Evolutionary conservation across 1,140 invertebrate species (phyloP), one percentile per base, ranked within the genome.

Genomic region (Teleopsis dalmanni): DNA sequence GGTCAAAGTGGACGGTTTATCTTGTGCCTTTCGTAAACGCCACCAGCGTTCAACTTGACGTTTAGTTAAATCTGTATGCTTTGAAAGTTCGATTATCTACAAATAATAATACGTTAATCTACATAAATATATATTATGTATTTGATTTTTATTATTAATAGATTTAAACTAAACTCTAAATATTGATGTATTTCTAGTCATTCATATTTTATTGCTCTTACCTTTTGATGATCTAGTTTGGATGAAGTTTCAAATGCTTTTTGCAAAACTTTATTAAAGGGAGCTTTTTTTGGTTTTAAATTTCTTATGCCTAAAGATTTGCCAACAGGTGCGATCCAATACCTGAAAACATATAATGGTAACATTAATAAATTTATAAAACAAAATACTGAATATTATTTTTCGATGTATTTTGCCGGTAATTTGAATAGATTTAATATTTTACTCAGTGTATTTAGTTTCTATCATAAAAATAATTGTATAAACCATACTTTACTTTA

Each of bases 31-130:
- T 33, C 92, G 77, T 19, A 87, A 75, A 45, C 92, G 78, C 68
- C 93, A 79, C 93, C 93, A 96, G 47, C 91, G 75, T 70, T 95
- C 88, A 44, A 96, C 85, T 71, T 91, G 84, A 44, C 91, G 77
- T 66, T 91, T 88, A n/a, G 78, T 78, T 80, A 87, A 82, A 70
- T 94, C 88, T 47, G 91, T 70, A 72, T 92, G 87, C 70, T 95
- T 95, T 81, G 58, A 92, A 73, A 7, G 78, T 79, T 59, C 79
- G 75, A 61, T 90, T 74, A 82, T 86, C 59, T n/a, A 73, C 72
- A 56, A 19, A 45, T 29, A 34, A 23, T 18, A 42, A 42, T n/a
- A 18, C 21, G 38, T 22, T n/a, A 42, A 42, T 43, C 21, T 46
- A 46, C 19, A n/a, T 47, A 29, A 11, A 46, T n/a, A 34, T 16